A percentile compares a stretch with the other conserved stretches of the same genome.
phyloP scores from a whole-genome alignment of 2,113 vertebrate genomes.

The Cebidichthys violaceus region DNA sequence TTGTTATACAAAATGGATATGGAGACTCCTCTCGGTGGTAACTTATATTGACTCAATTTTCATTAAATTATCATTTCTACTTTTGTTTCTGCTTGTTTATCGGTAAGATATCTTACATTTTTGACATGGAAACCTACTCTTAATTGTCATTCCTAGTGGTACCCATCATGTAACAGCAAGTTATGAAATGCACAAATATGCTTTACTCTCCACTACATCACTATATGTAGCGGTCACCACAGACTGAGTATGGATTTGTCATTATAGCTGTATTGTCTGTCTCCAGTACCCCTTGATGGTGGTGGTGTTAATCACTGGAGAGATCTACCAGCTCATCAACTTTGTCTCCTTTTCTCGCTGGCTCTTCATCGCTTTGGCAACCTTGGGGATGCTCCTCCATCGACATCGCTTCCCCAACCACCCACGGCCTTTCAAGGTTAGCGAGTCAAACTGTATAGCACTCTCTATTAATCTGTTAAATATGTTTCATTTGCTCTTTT shows the following conservation, averaged over 20 bases:
- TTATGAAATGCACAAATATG: not conserved
- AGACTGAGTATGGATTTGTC: not conserved
- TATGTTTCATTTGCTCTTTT: not conserved
- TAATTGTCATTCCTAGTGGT: not conserved
- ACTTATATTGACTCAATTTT: not conserved
- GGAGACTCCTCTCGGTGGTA: too few relatives aligned
- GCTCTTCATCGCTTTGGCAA: conserved; percentile 90
- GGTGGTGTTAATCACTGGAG: conserved; percentile 84
- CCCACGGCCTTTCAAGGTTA: conserved; percentile 87
- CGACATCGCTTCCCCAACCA: conserved; percentile 86
- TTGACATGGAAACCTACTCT: not conserved
- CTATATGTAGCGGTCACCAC: not conserved
- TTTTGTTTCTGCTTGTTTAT: not conserved
- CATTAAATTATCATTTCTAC: not conserved
- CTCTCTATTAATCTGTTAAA: too few relatives aligned
- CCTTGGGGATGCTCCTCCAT: conserved; percentile 88
- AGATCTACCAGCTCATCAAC: conserved; percentile 89
- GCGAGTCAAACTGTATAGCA: not conserved
- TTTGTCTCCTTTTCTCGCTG: conserved; percentile 92
- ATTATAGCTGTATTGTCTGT: not conserved
- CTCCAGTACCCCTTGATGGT: conserved; percentile 86
- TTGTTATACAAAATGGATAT: too few relatives aligned
- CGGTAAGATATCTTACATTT: not conserved
- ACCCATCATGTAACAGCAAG: not conserved
- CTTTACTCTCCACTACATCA: not conserved